Conservation (phyloP, 2,113 vertebrate genomes). For the Phodopus roborovskii region DNA sequence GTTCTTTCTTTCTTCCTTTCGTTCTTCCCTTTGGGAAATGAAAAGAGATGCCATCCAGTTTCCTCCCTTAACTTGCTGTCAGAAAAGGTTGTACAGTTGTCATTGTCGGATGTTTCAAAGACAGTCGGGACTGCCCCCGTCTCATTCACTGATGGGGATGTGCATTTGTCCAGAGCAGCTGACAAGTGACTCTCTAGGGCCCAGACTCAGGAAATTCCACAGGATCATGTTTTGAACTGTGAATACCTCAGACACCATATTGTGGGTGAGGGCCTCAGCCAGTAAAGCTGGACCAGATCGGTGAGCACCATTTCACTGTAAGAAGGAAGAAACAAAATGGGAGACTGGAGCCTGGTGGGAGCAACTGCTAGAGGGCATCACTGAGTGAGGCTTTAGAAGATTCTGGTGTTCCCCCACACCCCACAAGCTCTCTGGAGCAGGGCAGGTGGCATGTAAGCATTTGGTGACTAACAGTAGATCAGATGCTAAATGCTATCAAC, state of each 20-base stretch:
- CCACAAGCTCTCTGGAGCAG: background rate
- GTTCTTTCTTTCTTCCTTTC: too few relatives aligned
- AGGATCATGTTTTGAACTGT: background rate
- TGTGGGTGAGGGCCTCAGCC: background rate
- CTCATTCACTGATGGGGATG: background rate
- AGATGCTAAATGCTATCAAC: background rate
- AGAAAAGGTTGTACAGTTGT: conserved; percentile 41
- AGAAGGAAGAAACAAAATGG: background rate
- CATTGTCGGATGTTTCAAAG: conserved; percentile 24
- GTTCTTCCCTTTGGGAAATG: background rate
- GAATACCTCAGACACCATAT: background rate
- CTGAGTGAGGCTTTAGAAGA: background rate
- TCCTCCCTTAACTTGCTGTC: conserved; percentile 27
- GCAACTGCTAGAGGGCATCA: background rate
- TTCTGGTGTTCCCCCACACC: background rate
- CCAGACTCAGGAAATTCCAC: background rate
- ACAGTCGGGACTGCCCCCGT: background rate
- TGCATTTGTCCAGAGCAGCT: conserved; percentile 36
- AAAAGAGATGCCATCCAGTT: conserved; percentile 41
- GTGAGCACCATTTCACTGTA: background rate
- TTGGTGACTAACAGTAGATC: background rate
- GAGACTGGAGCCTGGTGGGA: background rate
- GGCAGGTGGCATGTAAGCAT: background rate
- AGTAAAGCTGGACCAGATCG: background rate
- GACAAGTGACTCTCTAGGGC: background rate